A percentile compares a stretch with the other conserved stretches of the same genome.
Evolutionary conservation across 1,140 invertebrate species (phyloP).

Genomic region (Orchestia grillus): DNA sequence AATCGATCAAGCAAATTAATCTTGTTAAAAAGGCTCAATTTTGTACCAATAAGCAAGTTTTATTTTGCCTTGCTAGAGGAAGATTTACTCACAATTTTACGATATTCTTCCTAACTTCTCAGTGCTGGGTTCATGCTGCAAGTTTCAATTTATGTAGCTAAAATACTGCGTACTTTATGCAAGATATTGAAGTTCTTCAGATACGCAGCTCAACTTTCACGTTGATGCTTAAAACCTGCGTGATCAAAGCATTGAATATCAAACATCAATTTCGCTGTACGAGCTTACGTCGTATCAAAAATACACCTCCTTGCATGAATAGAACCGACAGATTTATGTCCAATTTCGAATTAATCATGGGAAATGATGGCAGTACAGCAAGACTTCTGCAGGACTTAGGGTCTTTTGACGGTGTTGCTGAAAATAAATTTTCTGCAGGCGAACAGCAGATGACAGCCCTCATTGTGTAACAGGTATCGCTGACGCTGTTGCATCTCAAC

Average conservation of each 20-base stretch:
- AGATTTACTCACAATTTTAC: too few species aligned
- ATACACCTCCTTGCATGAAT: background rate
- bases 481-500: background rate
- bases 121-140: too few species aligned
- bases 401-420: background rate
- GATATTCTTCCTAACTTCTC: too few species aligned
- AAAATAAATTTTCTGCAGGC: background rate
- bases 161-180: too few species aligned
- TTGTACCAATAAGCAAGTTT: too few species aligned
- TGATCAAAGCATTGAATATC: background rate
- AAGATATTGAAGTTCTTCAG: background rate
- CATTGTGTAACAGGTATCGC: background rate
- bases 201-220: background rate
- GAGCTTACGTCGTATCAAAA: background rate
- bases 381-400: background rate
- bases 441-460: background rate
- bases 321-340: background rate
- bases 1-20: too few species aligned
- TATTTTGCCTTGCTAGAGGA: too few species aligned
- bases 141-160: too few species aligned
- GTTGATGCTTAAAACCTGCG: background rate
- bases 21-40: too few species aligned
- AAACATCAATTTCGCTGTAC: background rate
- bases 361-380: background rate
- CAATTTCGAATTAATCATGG: background rate